Base-by-base conservation (phyloP, 2,113 vertebrate species). In the Laticauda colubrina region DNA sequence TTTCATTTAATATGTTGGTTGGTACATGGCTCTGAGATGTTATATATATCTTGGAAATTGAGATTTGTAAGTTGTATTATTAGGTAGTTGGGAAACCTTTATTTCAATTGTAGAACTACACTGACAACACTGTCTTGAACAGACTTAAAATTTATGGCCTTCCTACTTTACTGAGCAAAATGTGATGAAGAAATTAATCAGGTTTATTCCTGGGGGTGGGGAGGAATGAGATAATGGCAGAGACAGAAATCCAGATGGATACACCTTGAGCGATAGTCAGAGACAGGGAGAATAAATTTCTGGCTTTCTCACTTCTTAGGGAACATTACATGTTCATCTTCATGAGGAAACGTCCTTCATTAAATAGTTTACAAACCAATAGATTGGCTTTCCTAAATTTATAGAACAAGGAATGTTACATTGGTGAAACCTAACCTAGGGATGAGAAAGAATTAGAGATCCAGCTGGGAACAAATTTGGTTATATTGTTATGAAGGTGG, bases 151-250 rank as follows among this genome's bases (percentile, higher is more conserved):
- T 26, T 86, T 55, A 45, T 39, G 55, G 54, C 54, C 39, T 43
- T 12, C 54, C 18, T 39, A 3, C 64, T 89, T 90, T 64, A 85
- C 55, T 57, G 75, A 91, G 75, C 23, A 81, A 57, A 90, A 85
- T 85, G 56, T 43, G 24, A 57, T 91, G 90, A 85, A 55, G 75
- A 56, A 91, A 91, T 91, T 85, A 91, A 85, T 91, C 90, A 85
- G 69, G 55, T 91, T 53, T 90, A 85, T 85, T 91, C 18, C 55
- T 85, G 34, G 20, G n/a, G 48, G 57, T 23, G 1, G 23, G 2
- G 69, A 23, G 23, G 24, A 56, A 91, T 81, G 34, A 91, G 54
- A 15, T 45, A 56, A 91, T 45, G 23, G 21, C 14, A 45, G 21
- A 85, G 64, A 57, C 55, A 85, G 85, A 57, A 43, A 57, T 43